Percentiles rank a stretch among this genome's conserved stretches.
Evolutionary conservation across 1,140 invertebrate species (phyloP).

Genomic region (Leptopilina boulardi): DNA sequence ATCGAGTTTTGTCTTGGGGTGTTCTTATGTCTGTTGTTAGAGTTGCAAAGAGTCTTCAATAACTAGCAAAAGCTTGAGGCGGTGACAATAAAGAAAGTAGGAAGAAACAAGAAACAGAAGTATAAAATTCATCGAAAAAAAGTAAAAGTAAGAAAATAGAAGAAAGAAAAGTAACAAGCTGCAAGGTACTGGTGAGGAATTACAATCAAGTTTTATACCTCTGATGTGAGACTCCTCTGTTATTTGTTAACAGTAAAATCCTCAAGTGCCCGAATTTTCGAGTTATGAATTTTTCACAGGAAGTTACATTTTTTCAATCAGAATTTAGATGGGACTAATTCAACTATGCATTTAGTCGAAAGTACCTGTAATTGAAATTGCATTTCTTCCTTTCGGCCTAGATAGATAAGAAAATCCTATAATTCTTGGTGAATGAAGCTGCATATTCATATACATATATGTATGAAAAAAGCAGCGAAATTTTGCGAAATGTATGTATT

Average conservation of each 20-base stretch:
- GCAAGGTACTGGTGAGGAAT: background rate
- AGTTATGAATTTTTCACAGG: too few species aligned
- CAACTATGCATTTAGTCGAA: too few species aligned
- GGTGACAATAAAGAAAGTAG: background rate
- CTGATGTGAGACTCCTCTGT: background rate
- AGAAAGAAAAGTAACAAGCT: background rate
- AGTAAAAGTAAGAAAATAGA: background rate
- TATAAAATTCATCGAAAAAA: background rate
- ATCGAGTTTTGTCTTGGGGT: background rate
- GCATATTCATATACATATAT: conserved; percentile 1
- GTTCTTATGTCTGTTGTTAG: background rate
- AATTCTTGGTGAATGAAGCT: background rate
- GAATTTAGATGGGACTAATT: too few species aligned
- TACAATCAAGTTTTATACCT: conserved; percentile 6
- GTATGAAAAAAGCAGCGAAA: background rate
- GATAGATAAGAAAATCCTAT: background rate
- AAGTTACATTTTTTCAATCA: too few species aligned
- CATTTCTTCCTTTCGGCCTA: too few species aligned
- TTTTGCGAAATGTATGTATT: background rate
- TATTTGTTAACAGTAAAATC: conserved; percentile 3
- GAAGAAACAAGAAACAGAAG: background rate
- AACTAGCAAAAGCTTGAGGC: background rate
- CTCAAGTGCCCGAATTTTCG: too few species aligned
- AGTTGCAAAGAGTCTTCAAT: conserved; percentile 6
- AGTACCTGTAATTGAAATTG: too few species aligned